Evolutionary conservation across 1,140 invertebrate genomes (phyloP).

Genomic region (Parapsyche elsis): DNA sequence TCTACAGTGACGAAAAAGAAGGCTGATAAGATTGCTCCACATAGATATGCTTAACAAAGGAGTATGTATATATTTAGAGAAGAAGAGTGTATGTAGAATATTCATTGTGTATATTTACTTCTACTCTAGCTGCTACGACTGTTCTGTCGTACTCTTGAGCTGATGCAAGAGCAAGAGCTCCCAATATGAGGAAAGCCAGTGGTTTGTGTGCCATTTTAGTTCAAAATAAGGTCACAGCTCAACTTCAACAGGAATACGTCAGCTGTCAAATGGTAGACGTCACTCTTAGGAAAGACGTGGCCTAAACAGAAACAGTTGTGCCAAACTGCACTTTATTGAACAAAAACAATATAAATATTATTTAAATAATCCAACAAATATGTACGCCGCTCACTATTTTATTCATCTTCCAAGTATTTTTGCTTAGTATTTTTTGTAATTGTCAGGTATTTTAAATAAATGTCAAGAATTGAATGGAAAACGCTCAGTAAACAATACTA

Average conservation of each 20-base stretch:
- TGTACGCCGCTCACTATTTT: too few relatives aligned
- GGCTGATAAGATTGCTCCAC: too few relatives aligned
- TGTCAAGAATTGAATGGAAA: too few relatives aligned
- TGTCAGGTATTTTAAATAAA: too few relatives aligned
- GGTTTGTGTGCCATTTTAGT: background rate
- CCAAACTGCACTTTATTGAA: background rate
- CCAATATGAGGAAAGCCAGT: background rate
- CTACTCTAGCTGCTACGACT: constrained; percentile 38
- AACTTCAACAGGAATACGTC: background rate
- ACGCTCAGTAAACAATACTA: too few relatives aligned
- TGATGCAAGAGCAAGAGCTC: background rate
- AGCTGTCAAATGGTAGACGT: background rate
- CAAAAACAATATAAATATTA: background rate
- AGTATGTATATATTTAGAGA: too few relatives aligned
- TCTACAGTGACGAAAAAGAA: constrained; percentile 73
- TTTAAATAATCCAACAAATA: too few relatives aligned
- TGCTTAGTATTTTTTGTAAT: too few relatives aligned
- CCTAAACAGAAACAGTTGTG: too few relatives aligned
- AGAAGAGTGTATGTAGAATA: too few relatives aligned
- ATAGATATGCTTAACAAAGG: too few relatives aligned
- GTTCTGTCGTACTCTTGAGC: constrained; percentile 38
- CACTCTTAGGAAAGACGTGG: background rate
- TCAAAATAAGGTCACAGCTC: background rate
- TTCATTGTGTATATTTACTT: constrained; percentile 34
- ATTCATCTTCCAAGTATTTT: too few relatives aligned